Evolutionary conservation across 2,888 invertebrate species (phyloP), one percentile per base, ranked within the genome.

Genomic region (Tiliacea citrago): DNA sequence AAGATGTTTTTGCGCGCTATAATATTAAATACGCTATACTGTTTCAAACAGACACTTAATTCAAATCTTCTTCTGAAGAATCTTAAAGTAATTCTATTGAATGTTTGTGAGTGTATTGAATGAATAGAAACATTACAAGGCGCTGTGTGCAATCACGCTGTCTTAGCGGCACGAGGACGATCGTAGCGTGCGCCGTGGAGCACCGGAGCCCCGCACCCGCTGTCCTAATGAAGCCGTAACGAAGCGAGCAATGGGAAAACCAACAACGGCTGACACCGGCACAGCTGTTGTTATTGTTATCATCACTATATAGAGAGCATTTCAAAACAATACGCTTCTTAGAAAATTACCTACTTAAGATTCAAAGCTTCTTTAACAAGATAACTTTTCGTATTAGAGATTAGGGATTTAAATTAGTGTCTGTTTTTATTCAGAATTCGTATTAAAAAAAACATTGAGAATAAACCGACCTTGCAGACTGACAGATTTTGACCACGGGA

Each of bases 201-300:
- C 35, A 51, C 24, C 51, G 66, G 66, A 58, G 67, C 82, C 77
- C 82, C 88, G 87, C 88, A 89, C 88, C 87, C 89, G 88, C 89
- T 88, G 87, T 87, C 89, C 92, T 95, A 95, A 95, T 94, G 95
- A 95, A 95, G 95, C 92, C 92, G 93, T 94, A 93, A 94, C 90
- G 91, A 91, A 92, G 92, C 92, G 91, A 90, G 93, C 87, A 92
- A 93, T 90, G 91, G 92, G 92, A 92, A 91, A 94, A 92, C 92
- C 92, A 92, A 92, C 93, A 92, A 89, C 91, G 88, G 87, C 86
- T 87, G 87, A 86, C 89, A 90, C 83, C 86, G 89, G 87, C 92
- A 90, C 93, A 92, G 93, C 93, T 93, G 93, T 88, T 90, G 91
- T 92, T 94, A 94, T 93, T 93, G 92, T 92, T 92, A 91, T 91